Conservation (phyloP, 2,113 vertebrate species). For the Xiphorhynchus elegans region DNA sequence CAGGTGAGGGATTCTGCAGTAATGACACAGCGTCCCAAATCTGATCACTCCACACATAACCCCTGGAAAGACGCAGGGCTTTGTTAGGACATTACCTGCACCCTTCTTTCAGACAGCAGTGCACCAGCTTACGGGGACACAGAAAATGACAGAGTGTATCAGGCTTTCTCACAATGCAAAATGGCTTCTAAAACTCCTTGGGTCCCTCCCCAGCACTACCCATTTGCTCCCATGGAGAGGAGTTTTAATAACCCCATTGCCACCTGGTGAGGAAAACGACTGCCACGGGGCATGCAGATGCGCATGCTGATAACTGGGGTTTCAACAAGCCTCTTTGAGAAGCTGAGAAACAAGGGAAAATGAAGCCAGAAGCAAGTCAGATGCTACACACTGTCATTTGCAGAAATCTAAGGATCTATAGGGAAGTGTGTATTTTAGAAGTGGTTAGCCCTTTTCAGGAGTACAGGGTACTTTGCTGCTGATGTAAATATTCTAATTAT, state of each 20-base stretch:
- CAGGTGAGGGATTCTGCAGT: neutral
- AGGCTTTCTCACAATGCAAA: neutral
- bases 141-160: neutral
- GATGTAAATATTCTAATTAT: neutral
- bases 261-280: neutral
- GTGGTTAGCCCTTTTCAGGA: neutral
- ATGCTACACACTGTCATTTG: neutral
- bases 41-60: neutral
- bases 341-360: neutral
- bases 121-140: neutral
- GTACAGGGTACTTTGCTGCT: neutral
- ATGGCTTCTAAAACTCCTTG: neutral
- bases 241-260: neutral
- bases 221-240: neutral
- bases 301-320: neutral
- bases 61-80: neutral
- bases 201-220: neutral
- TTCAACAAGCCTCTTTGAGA: neutral
- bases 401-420: neutral
- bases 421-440: neutral
- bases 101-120: neutral
- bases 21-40: neutral
- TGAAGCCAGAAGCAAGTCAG: neutral
- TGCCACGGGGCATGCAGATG: neutral
- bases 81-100: neutral